These are phyloP conservation scores for Antedon mediterranea DNA, from an alignment of 53 echinoderm and acorn worm species.

Conservation along the genomic window DNA sequence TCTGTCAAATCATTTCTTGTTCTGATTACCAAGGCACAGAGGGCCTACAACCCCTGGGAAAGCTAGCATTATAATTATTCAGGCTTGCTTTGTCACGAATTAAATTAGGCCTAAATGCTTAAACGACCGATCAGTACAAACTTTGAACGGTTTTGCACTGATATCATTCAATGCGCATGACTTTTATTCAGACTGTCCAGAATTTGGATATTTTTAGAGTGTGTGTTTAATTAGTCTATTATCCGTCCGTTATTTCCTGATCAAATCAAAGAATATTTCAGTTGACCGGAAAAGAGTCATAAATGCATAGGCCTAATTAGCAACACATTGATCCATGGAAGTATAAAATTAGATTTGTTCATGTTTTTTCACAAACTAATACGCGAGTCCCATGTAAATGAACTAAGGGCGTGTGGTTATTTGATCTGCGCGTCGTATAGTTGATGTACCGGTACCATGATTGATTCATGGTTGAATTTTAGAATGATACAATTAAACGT, in stretches of 20 bases:
- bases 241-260: not conserved
- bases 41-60: not conserved
- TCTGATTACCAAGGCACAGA: not conserved
- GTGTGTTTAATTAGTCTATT: not conserved
- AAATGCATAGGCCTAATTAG: not conserved
- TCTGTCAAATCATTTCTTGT: not conserved
- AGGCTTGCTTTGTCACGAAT: not conserved
- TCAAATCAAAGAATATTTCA: not conserved
- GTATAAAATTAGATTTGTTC: too few species aligned
- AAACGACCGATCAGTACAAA: not conserved
- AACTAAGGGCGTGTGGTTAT: too few species aligned
- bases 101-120: too few species aligned
- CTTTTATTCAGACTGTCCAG: not conserved
- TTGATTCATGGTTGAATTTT: too few species aligned
- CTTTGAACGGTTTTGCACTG: not conserved
- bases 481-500: too few species aligned
- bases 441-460: too few species aligned
- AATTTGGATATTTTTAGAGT: not conserved
- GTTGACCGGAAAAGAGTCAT: conserved; percentile 1
- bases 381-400: too few species aligned
- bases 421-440: too few species aligned
- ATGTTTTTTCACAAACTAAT: too few species aligned
- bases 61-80: not conserved
- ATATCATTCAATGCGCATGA: not conserved
- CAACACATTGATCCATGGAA: not conserved